These are phyloP conservation scores for Colinus virginianus DNA, from an alignment of 2,113 vertebrate species.

Conservation along the genomic window DNA sequence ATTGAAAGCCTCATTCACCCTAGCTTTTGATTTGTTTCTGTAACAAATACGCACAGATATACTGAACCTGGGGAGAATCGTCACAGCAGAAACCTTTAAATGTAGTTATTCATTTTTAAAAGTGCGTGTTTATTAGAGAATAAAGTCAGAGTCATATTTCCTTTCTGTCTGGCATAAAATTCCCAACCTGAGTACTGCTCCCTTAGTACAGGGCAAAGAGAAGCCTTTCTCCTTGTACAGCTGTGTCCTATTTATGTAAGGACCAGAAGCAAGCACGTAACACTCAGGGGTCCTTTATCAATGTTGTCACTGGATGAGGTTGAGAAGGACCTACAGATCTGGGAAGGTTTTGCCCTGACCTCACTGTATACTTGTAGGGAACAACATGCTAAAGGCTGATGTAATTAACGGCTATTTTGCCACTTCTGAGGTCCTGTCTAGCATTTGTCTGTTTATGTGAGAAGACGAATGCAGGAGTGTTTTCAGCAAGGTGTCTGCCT, in stretches of 20 bases:
- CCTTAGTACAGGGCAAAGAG: background rate
- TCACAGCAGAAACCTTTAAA: background rate
- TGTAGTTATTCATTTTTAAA: background rate
- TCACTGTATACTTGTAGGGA: background rate
- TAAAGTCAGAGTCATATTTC: background rate
- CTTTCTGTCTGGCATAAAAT: background rate
- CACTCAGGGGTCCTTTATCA: background rate
- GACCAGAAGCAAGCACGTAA: background rate
- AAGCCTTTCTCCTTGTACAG: background rate
- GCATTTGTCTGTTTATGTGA: background rate
- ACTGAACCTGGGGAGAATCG: background rate
- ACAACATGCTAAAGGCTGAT: background rate
- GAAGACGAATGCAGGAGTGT: background rate
- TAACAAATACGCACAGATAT: background rate
- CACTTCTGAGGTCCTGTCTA: background rate
- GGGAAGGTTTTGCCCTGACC: background rate
- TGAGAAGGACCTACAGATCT: background rate
- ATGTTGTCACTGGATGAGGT: background rate
- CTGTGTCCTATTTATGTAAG: background rate
- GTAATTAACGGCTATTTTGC: background rate
- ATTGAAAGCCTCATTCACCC: background rate
- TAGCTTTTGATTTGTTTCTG: background rate
- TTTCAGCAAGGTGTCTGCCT: background rate
- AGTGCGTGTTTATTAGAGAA: background rate
- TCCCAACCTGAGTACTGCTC: background rate